Base-by-base conservation (phyloP, 2,888 invertebrate genomes). In the Standfussiana lucernea region DNA sequence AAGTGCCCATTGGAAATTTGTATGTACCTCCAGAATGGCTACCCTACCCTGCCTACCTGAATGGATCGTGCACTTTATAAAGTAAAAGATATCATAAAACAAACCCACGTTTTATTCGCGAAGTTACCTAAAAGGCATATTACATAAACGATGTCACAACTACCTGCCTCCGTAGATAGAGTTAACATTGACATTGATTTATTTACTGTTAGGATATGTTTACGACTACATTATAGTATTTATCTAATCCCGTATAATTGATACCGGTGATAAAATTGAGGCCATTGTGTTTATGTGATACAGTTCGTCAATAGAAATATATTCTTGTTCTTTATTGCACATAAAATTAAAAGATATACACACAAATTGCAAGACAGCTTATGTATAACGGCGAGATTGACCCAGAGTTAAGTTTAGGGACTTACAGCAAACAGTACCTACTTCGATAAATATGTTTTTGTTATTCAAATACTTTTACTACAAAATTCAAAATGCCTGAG, bases 161-260 rank as follows among this genome's bases (percentile, higher is more conserved):
- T 81, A 75, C 75, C 75, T 80, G n/a, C 64, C 83, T 69, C 45
- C 59, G 61, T 67, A 56, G 71, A 72, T 76, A 80, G 77, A 78
- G 56, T 83, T 87, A 86, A 89, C 89, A 89, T 89, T 88, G 88
- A 88, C 89, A 88, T 83, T 86, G 87, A 47, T 53, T 66, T 85
- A 76, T 81, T 89, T 79, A 80, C 72, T 74, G 59, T 62, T 64
- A 72, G 72, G 67, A 71, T 81, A 66, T 77, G 75, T 71, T 70
- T 79, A 77, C 56, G 72, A 79, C 71, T 87, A 79, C 61, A 77
- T 76, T 66, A 75, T 74, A 80, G 77, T 83, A 81, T 84, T 70
- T 84, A 66, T 68, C 21, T 89, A 88, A 89, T 85, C 82, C 82
- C 79, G 21, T 62, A 69, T 72, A 83, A 83, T 79, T 85, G 84